Conservation (phyloP, 1,140 invertebrate genomes). For the Andrena cerasifolii region DNA sequence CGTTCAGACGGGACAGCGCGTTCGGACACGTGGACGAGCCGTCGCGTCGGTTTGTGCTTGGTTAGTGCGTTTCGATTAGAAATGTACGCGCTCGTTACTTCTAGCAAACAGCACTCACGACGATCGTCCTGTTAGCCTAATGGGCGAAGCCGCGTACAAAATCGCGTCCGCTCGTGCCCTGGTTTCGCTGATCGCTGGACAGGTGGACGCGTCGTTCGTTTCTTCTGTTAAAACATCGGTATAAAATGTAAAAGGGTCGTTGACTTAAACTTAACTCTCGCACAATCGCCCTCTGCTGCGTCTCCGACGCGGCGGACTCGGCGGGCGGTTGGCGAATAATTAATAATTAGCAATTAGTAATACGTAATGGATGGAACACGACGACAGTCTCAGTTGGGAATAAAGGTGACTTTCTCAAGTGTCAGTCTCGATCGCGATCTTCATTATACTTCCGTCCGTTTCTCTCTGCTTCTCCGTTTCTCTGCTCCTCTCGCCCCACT, state of each 20-base stretch:
- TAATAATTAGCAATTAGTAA: slow-evolving; percentile 62
- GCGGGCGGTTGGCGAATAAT: slow-evolving; percentile 32
- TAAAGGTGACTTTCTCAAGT: slow-evolving; percentile 66
- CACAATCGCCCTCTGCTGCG: background rate
- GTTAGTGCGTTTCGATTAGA: slow-evolving; percentile 32
- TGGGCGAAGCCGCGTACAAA: slow-evolving; percentile 35
- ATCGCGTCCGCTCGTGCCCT: slow-evolving; percentile 6
- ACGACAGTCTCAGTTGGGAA: slow-evolving; percentile 66
- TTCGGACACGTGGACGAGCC: slow-evolving; percentile 19
- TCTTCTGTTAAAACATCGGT: slow-evolving; percentile 52
- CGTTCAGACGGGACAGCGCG: too few species aligned
- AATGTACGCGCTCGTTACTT: slow-evolving; percentile 34
- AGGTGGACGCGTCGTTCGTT: slow-evolving; percentile 35
- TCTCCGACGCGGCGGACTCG: background rate
- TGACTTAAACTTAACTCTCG: slow-evolving; percentile 61
- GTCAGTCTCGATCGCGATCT: slow-evolving; percentile 63
- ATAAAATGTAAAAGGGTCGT: slow-evolving; percentile 64
- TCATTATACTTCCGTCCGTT: background rate
- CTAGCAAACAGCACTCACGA: slow-evolving; percentile 6
- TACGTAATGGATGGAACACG: slow-evolving; percentile 72
- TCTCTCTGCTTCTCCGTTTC: background rate
- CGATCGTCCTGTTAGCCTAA: background rate
- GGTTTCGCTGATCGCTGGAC: slow-evolving; percentile 9
- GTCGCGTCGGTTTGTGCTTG: slow-evolving; percentile 33
- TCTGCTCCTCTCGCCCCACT: background rate